These are phyloP conservation scores for Opisthocomus hoazin DNA, from an alignment of 2,113 vertebrate genomes.

Conservation along the genomic window DNA sequence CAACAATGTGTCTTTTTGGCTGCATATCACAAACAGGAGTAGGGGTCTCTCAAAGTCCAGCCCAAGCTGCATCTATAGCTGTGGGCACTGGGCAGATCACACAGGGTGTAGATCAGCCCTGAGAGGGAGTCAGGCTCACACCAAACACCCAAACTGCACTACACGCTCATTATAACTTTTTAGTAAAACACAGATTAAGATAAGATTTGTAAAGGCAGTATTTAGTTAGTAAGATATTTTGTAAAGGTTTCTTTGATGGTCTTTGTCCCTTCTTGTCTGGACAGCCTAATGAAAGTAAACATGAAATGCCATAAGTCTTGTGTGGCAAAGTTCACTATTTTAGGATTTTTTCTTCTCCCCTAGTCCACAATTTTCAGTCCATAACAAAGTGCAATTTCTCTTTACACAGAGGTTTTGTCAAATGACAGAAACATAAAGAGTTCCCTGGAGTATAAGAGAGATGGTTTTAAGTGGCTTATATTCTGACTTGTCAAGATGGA, in stretches of 20 bases:
- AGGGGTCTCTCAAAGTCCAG: neutral
- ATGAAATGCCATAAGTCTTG: neutral
- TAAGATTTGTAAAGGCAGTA: neutral
- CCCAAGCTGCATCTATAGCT: neutral
- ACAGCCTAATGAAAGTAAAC: neutral
- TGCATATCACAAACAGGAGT: neutral
- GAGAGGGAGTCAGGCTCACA: neutral
- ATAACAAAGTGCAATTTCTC: neutral
- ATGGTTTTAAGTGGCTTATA: neutral
- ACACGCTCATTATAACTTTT: neutral
- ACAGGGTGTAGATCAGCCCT: too few relatives aligned
- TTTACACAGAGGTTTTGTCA: neutral
- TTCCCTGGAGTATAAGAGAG: neutral
- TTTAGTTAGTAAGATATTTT: neutral
- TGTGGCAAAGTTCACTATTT: neutral
- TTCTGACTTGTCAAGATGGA: neutral
- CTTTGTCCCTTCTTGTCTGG: neutral
- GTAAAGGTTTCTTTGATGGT: neutral
- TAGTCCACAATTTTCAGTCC: neutral
- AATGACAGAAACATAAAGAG: neutral
- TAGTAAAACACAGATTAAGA: neutral
- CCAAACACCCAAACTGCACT: rapidly evolving
- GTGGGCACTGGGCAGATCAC: neutral
- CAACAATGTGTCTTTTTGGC: neutral
- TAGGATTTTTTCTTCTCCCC: neutral